Evolutionary conservation across 2,888 invertebrate genomes (phyloP), one percentile per base, ranked within the genome.

Genomic region (Meliscaeva auricollis): DNA sequence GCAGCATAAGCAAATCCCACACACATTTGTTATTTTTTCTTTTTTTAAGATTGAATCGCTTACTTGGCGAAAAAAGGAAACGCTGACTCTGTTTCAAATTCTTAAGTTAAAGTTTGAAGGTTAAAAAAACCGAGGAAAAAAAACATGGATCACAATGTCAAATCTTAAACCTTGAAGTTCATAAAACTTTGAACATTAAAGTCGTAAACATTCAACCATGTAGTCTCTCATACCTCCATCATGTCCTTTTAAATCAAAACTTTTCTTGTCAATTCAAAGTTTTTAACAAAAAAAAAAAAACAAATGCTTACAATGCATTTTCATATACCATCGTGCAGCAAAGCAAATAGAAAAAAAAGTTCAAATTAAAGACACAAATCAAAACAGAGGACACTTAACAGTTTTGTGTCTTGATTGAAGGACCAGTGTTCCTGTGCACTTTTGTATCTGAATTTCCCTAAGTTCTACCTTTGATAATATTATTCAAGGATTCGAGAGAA

Each of bases 291-390:
- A 17, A 56, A 17, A 6, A 32, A 7, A 38, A 38, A 58, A 38
- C 0, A 7, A 11, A 7, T 35, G 58, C 8, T 60, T 8, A 11
- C 20, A 60, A 9, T 60, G 22, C 41, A 60, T 1, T 22, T 41
- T 60, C n/a, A n/a, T 58, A 22, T 8, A 48, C 1, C 15, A 54
- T n/a, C n/a, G n/a, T 54, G 8, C 15, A 54, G 15, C n/a, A 8
- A 30, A 8, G 3, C 13, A 1, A 50, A 50, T 11, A n/a, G n/a
- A 26, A 41, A 41, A n/a, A 56, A 50, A 76, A 60, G 76, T 32
- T 76, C 66, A 76, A 69, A 68, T 68, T 69, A 76, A 76, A 60
- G 58, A 41, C 58, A 56, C 62, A 73, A 73, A 74, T 52, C 54
- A 74, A 74, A 62, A 52, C 38, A 69, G 48, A 50, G 30, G 26